phyloP scores from a whole-genome alignment of 2,888 invertebrate species.

The Nephrotoma flavescens region DNA sequence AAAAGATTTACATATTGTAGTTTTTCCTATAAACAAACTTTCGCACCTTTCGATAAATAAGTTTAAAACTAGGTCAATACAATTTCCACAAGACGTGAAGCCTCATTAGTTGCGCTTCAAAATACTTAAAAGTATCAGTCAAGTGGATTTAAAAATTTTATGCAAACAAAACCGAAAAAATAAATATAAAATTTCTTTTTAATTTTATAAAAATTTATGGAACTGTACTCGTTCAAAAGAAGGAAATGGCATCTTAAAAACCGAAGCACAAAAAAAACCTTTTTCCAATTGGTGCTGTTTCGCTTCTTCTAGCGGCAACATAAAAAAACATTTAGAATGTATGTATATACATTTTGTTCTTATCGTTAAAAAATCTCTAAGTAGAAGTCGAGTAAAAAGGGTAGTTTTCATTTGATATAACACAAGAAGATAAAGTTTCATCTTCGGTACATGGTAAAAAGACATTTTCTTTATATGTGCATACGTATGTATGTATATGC shows the following conservation, averaged over 20 bases:
- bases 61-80: neutral
- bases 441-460: neutral
- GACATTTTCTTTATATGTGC: neutral
- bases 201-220: neutral
- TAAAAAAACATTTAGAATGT: neutral
- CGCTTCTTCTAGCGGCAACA: neutral
- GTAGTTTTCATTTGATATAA: neutral
- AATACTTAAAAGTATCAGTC: neutral
- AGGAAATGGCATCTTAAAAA: neutral
- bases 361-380: neutral
- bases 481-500: neutral
- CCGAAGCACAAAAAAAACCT: neutral
- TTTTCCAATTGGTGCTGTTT: neutral
- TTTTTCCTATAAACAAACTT: neutral
- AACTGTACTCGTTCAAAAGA: neutral
- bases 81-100: neutral
- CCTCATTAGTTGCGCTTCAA: neutral
- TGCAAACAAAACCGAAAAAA: neutral
- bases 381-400: neutral
- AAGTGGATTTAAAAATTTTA: neutral
- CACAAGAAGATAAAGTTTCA: neutral
- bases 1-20: neutral
- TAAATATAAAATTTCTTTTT: too few species aligned
- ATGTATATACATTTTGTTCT: neutral
- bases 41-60: neutral